A percentile compares a stretch with the other conserved stretches of the same genome.
Evolutionary conservation across 2,888 invertebrate genomes (phyloP).

Genomic region (Pterostichus madidus): DNA sequence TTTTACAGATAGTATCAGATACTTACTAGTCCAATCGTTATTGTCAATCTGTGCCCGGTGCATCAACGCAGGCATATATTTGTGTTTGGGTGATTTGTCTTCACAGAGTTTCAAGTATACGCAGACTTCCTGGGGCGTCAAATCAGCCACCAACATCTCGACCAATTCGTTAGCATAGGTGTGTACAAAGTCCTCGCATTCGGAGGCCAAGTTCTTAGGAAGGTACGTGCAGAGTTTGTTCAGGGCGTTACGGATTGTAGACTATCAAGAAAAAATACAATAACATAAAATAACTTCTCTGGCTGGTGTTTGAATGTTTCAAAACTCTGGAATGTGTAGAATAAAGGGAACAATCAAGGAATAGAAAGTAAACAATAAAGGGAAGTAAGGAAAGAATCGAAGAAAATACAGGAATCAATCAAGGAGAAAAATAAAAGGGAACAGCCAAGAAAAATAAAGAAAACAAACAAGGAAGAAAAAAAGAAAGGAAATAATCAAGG

Average conservation of each 20-base stretch:
- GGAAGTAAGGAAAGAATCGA: no score
- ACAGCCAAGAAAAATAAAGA: no score
- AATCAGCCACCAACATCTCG: constrained; percentile 88
- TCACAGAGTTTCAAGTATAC: constrained; percentile 87
- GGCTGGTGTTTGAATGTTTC: no score
- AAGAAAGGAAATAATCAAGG: no score
- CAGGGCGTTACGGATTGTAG: constrained; percentile 84
- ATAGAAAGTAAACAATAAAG: no score
- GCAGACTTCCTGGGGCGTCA: constrained; percentile 88
- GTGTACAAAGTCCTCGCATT: constrained; percentile 88
- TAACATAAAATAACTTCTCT: constrained; percentile 32
- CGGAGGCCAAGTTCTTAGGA: constrained; percentile 81
- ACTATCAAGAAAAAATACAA: constrained; percentile 77
- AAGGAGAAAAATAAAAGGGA: no score
- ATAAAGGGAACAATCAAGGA: no score
- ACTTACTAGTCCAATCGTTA: constrained; percentile 51
- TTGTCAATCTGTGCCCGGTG: constrained; percentile 22
- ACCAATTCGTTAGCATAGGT: constrained; percentile 87
- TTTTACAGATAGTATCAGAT: not conserved
- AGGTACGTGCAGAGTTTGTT: constrained; percentile 85
- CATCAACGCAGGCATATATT: constrained; percentile 20
- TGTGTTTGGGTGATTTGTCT: constrained; percentile 74
- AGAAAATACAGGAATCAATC: no score
- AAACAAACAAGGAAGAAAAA: no score
- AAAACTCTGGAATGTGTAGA: no score